Conservation (phyloP, 2,797 vertebrate genomes). For the Semotilus atromaculatus region DNA sequence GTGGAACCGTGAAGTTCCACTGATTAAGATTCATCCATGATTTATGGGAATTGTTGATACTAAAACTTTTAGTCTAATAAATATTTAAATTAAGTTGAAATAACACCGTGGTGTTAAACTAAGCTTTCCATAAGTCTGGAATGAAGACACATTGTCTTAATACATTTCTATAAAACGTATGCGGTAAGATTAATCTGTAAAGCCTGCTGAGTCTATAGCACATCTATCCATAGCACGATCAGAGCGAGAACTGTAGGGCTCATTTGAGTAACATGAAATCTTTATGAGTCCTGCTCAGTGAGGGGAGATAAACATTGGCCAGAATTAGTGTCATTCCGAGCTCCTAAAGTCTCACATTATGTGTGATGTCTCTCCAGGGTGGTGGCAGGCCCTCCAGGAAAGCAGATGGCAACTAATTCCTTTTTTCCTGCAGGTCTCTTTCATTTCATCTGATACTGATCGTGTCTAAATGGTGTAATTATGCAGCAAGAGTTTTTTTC, state of each 20-base stretch:
- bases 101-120: slow-evolving; percentile 4
- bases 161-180: slow-evolving; percentile 38
- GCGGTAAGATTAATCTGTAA: slow-evolving; percentile 35
- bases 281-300: slow-evolving; percentile 48
- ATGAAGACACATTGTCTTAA: slow-evolving; percentile 43
- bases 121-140: slow-evolving; percentile 26
- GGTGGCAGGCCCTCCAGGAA: slow-evolving; percentile 50
- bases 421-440: slow-evolving; percentile 57
- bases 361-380: slow-evolving; percentile 46
- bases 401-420: slow-evolving; percentile 56
- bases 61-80: slow-evolving; percentile 5
- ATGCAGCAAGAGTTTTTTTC: slow-evolving; percentile 66
- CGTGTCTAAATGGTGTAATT: slow-evolving; percentile 59
- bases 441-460: slow-evolving; percentile 67
- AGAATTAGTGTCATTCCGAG: slow-evolving; percentile 47
- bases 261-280: slow-evolving; percentile 47
- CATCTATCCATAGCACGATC: slow-evolving; percentile 44
- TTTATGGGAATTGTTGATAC: neutral
- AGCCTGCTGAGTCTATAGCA: slow-evolving; percentile 41
- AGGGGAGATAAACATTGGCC: slow-evolving; percentile 48
- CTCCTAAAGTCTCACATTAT: slow-evolving; percentile 49
- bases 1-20: neutral
- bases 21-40: neutral
- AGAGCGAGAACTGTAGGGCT: slow-evolving; percentile 41
- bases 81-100: neutral